Evolutionary conservation across 2,113 vertebrate genomes (phyloP).

Genomic region (human): GRCh38 chr6:16334001-16334500

Average conservation of each 20-base stretch:
- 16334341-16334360: not conserved
- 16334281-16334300: conserved; percentile 45
- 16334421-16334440: not conserved
- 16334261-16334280: not conserved
- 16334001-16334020: not conserved
- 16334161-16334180: conserved; percentile 31
- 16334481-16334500: too few species aligned
- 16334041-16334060: not conserved
- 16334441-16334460: not conserved
- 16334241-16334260: conserved; percentile 49
- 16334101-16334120: conserved; percentile 23
- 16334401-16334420: not conserved
- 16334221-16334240: conserved; percentile 59
- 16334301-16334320: not conserved
- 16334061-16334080: not conserved
- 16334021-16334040: not conserved
- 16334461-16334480: not conserved
- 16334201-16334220: conserved; percentile 38
- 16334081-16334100: not conserved
- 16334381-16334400: not conserved
- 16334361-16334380: not conserved
- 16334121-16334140: conserved; percentile 17
- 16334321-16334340: not conserved
- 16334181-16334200: conserved; percentile 43
- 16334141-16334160: conserved; percentile 27